Base-by-base conservation (phyloP, 2,797 vertebrate genomes). In the Anolis apletophallus region DNA sequence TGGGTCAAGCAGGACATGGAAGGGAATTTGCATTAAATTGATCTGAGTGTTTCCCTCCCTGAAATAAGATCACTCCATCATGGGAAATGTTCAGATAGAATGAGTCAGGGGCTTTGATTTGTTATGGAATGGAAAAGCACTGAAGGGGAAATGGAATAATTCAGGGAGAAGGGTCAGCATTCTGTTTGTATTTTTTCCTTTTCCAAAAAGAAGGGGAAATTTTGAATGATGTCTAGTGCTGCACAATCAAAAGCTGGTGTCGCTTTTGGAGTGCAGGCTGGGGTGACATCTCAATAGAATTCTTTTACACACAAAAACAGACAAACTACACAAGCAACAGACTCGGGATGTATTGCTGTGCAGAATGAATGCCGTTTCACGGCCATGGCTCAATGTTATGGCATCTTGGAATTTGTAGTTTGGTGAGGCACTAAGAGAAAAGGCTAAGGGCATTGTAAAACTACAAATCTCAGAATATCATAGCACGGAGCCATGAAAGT, bases 11-110 rank as follows among this genome's bases (percentile, higher is more conserved):
- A 95, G 95, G 88, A 95, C 87, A 93, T 94, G 96, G 95, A 96
- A 94, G 92, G 92, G 92, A 95, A 96, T 97, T 96, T 96, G 95
- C 95, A 96, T 96, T 94, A 96, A 96, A 97, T 96, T 96, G 95
- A 96, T 96, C 95, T 93, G 92, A 94, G 92, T 95, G 91, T 95
- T 96, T 96, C 91, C 76, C 67, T 57, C 34, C 50, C 34, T 57
- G 94, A 95, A 96, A 95, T 95, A 96, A 96, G 95, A 96, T 96
- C 94, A 93, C 92, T 96, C 95, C 95, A 93, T 96, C 95, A 95
- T 93, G 94, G 93, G 91, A 94, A 94, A 94, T 92, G 94, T 96
- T 96, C 95, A 95, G 94, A 94, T 90, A 89, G 91, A 93, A 93
- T 85, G 90, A 89, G 93, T 89, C 87, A 94, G 93, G 92, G 91